Conservation (phyloP, 1,140 invertebrate species). For the Triops longicaudatus region DNA sequence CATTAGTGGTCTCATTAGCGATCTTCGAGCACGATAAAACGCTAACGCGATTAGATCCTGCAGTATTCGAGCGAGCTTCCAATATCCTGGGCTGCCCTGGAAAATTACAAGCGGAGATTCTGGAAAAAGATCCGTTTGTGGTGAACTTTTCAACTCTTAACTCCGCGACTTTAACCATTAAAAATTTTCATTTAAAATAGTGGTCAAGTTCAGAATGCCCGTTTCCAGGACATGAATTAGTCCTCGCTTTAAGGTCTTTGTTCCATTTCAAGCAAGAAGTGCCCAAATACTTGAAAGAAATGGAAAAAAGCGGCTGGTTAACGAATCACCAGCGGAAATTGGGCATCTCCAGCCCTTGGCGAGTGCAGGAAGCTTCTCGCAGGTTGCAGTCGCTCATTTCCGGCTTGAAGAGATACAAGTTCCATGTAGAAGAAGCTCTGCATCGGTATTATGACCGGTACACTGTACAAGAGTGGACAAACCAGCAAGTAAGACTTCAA, state of each 20-base stretch:
- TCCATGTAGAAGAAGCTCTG: not conserved
- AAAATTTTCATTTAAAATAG: not conserved
- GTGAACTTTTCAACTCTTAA: not conserved
- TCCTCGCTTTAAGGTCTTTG: not conserved
- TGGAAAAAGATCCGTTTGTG: constrained; percentile 5
- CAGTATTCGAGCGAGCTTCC: not conserved
- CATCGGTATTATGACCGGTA: not conserved
- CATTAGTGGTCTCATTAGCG: constrained; percentile 44
- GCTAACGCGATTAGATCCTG: not conserved
- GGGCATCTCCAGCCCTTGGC: not conserved
- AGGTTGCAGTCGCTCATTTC: not conserved
- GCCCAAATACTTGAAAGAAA: not conserved
- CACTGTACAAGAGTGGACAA: not conserved
- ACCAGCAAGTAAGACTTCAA: not conserved
- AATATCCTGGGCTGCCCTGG: not conserved
- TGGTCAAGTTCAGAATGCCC: not conserved
- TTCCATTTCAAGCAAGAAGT: not conserved
- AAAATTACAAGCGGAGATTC: not conserved
- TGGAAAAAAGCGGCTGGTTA: not conserved
- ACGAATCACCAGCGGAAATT: not conserved
- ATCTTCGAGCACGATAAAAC: not conserved
- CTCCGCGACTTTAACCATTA: not conserved
- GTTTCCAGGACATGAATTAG: not conserved
- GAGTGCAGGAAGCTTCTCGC: not conserved
- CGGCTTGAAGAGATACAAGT: not conserved